These are phyloP conservation scores for Ectropis crepuscularia DNA, from an alignment of 2,888 invertebrate species.

Conservation along the genomic window DNA sequence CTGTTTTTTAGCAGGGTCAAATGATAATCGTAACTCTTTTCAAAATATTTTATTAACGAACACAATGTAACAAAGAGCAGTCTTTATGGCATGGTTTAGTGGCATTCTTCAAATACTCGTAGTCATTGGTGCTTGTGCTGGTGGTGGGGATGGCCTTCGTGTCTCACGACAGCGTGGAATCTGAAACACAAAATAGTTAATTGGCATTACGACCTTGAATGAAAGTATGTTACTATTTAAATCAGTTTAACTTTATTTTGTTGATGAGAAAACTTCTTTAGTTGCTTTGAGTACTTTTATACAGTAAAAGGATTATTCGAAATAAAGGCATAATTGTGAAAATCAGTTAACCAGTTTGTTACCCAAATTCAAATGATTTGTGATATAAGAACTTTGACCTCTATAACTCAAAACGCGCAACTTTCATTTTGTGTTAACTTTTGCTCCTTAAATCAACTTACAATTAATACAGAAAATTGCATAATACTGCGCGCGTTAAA, in stretches of 20 bases:
- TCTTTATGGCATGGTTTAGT: constrained; percentile 15
- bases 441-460: too few relatives aligned
- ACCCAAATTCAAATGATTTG: constrained; percentile 22
- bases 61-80: constrained; percentile 22
- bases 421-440: constrained; percentile 9
- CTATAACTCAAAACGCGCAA: constrained; percentile 3
- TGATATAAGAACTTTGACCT: constrained; percentile 29
- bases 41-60: constrained; percentile 12
- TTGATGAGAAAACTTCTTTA: too few relatives aligned
- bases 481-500: too few relatives aligned
- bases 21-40: too few relatives aligned
- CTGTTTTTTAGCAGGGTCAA: too few relatives aligned
- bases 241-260: too few relatives aligned
- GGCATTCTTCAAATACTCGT: constrained; percentile 24
- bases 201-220: neutral
- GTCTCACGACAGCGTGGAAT: constrained; percentile 56
- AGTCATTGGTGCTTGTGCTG: constrained; percentile 33
- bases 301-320: constrained; percentile 14
- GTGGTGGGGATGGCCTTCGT: constrained; percentile 49
- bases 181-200: constrained; percentile 41
- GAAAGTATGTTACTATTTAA: neutral
- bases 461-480: too few relatives aligned
- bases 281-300: constrained; percentile 33
- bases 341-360: constrained; percentile 24
- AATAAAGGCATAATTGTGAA: constrained; percentile 12